Evolutionary conservation across 2,113 vertebrate genomes (phyloP), one percentile per base, ranked within the genome.

Genomic region (Desmodus rotundus): DNA sequence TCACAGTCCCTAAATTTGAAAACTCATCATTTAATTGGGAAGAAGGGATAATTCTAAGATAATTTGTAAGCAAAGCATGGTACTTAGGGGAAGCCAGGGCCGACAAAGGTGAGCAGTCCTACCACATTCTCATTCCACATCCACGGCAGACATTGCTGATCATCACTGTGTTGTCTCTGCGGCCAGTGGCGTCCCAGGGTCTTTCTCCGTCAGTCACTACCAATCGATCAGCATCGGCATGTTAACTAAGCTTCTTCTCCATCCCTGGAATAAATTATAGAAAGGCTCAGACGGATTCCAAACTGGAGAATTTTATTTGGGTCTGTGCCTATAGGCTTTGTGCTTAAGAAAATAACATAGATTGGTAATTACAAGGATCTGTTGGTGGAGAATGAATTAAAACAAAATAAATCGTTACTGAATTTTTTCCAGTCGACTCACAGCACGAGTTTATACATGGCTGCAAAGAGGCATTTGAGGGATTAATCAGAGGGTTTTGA

Each of bases 331-430:
- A 20, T 16, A 81, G 81, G 87, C 54, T 95, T 68, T 95, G 81
- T 80, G 80, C 87, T 97, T 92, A 88, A 93, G 88, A 86, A 92
- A 92, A 95, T 89, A 82, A 93, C 89, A 67, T 65, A 83, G 82
- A 73, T 91, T 78, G 43, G 56, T 82, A 82, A 93, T 93, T 81
- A 87, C 43, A 78, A 95, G 80, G 81, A 94, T 94, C 76, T 73
- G 24, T 52, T 82, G 28, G 86, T 86, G 12, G 20, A 89, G 81
- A 81, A 90, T 31, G 67, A 94, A 88, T 92, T 74, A 74, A 95
- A 91, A 85, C 43, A 95, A 80, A 61, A 86, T 61, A 77, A 95
- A 54, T 85, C 73, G 67, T 85, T 5, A 22, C 54, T 17, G 43
- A 78, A 16, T 70, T 88, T 63, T 95, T 85, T 90, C 89, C 86